Conservation (phyloP, 2,888 invertebrate genomes). For the Deilephila elpenor region DNA sequence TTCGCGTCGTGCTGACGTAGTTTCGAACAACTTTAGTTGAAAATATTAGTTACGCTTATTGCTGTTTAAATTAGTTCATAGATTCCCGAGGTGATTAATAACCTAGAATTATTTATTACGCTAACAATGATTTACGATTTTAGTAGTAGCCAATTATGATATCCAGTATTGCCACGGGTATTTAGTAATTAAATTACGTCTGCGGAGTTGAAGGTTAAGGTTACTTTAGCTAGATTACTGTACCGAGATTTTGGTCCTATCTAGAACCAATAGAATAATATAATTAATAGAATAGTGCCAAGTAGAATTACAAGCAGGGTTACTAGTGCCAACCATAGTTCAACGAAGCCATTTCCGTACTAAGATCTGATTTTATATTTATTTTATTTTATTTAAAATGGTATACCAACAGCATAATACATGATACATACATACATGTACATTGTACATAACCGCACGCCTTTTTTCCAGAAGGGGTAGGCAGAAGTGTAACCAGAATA, state of each 20-base stretch:
- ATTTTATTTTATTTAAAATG: no score
- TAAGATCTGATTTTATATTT: no score
- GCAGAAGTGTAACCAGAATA: no score
- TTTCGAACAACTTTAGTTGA: slow-evolving; percentile 19
- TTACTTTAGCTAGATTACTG: neutral
- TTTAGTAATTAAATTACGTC: neutral
- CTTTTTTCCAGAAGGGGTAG: no score
- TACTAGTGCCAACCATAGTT: no score
- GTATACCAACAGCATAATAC: no score
- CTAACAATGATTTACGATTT: slow-evolving; percentile 3
- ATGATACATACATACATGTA: no score
- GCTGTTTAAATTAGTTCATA: slow-evolving; percentile 19
- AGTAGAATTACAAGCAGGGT: neutral
- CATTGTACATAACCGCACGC: no score
- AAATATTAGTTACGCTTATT: slow-evolving; percentile 27
- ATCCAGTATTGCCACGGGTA: neutral
- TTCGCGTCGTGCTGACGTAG: slow-evolving; percentile 23
- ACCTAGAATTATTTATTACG: slow-evolving; percentile 17
- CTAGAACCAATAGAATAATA: no score
- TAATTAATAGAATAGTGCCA: neutral
- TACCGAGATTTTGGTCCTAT: no score
- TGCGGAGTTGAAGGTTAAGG: neutral
- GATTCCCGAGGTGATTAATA: slow-evolving; percentile 20
- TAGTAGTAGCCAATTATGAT: neutral
- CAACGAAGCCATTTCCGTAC: no score